Percentiles rank a stretch among this genome's conserved stretches.
Evolutionary conservation across 2,797 vertebrate species (phyloP).

Genomic region (Melanotaenia boesemani): DNA sequence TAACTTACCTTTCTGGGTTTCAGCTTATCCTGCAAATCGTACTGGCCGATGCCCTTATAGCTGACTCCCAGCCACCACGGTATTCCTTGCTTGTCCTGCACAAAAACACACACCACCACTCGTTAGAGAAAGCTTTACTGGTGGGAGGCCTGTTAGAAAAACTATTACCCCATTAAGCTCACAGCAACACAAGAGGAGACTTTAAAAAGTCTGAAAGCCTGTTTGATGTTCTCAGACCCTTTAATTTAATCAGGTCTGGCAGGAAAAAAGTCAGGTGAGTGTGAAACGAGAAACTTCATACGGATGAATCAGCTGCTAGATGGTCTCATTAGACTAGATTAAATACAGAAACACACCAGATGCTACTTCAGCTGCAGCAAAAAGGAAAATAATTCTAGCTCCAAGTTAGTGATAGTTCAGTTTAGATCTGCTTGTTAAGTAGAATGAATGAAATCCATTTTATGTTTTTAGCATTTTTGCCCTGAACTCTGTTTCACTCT

Average conservation of each 20-base stretch:
- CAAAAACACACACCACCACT: constrained; percentile 53
- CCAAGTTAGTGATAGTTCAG: neutral
- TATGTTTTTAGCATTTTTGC: too few species aligned
- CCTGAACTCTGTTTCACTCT: too few species aligned
- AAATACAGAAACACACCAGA: neutral
- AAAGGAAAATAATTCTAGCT: neutral
- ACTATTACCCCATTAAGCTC: constrained; percentile 68
- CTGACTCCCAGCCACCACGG: constrained; percentile 99
- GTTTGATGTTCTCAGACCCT: constrained; percentile 74
- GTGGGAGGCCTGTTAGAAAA: constrained; percentile 45
- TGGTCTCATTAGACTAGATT: too few species aligned
- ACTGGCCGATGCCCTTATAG: constrained; percentile 98
- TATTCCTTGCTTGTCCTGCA: constrained; percentile 97
- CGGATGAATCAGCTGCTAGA: neutral
- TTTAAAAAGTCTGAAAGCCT: constrained; percentile 49
- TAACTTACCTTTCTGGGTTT: constrained; percentile 94
- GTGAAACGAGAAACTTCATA: neutral
- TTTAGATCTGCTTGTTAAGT: too few species aligned
- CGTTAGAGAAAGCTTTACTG: constrained; percentile 65
- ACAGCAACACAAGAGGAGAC: constrained; percentile 67
- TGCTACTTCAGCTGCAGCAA: neutral
- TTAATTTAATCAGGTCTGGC: constrained; percentile 59
- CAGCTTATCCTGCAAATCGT: constrained; percentile 96
- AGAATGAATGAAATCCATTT: too few species aligned
- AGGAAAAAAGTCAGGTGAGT: constrained; percentile 41